Evolutionary conservation across 92 coral and sea anemone species (phyloP).

Genomic region (Epizoanthus fatuus): DNA sequence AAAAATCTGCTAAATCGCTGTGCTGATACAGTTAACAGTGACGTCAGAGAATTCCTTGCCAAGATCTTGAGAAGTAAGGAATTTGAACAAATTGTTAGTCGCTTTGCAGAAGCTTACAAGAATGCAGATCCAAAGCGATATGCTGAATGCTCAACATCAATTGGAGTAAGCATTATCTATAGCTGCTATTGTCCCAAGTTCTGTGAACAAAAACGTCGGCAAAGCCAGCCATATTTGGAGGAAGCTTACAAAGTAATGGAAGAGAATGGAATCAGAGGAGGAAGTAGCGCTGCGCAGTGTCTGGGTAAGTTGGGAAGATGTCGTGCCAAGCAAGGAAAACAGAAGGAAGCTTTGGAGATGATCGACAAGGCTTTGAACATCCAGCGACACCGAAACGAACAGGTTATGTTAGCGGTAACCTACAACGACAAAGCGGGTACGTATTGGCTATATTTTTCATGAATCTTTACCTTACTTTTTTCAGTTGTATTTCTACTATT

Average conservation of each 20-base stretch:
- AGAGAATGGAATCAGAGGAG: constrained; percentile 18
- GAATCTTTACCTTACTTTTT: neutral
- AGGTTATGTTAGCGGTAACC: constrained; percentile 49
- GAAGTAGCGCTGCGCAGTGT: constrained; percentile 69
- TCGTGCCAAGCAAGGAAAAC: constrained; percentile 42
- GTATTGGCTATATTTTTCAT: neutral
- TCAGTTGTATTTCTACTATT: no score
- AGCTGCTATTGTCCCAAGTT: constrained; percentile 40
- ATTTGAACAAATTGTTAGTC: neutral
- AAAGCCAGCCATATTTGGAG: constrained; percentile 49
- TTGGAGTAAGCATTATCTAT: constrained; percentile 57
- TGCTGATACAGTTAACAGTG: constrained; percentile 49
- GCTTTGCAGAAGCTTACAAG: neutral
- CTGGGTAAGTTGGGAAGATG: constrained; percentile 67
- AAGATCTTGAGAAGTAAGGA: constrained; percentile 41
- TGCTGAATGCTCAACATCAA: constrained; percentile 59
- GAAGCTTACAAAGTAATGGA: constrained; percentile 42
- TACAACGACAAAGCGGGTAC: constrained; percentile 68
- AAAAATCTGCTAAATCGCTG: neutral
- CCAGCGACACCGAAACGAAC: constrained; percentile 5
- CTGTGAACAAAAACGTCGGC: constrained; percentile 34
- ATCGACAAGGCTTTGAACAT: constrained; percentile 53
- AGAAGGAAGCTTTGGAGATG: constrained; percentile 17
- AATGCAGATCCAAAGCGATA: constrained; percentile 49
- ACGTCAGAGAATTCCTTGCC: constrained; percentile 41